Conservation (phyloP, 2,888 invertebrate species). For the Ferrisia virgata region DNA sequence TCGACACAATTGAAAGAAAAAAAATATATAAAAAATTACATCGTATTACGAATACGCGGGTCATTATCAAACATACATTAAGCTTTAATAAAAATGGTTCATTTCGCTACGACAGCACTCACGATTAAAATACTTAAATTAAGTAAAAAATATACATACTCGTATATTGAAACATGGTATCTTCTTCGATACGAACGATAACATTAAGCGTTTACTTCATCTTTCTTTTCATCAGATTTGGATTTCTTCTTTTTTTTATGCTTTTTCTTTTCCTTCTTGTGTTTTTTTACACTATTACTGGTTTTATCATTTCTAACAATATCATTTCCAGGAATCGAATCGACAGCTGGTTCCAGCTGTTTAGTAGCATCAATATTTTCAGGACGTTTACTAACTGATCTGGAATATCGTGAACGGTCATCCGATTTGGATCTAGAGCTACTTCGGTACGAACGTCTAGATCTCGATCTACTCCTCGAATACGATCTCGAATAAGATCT, state of each 20-base stretch:
- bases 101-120: neutral
- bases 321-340: neutral
- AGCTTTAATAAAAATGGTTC: neutral
- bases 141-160: neutral
- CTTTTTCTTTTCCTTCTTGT: constrained; percentile 16
- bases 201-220: neutral
- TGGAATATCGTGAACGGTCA: constrained; percentile 47
- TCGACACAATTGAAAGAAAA: neutral
- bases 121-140: neutral
- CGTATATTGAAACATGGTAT: neutral
- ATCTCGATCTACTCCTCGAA: constrained; percentile 51
- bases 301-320: neutral
- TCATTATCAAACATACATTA: neutral
- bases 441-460: constrained; percentile 53
- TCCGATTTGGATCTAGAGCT: constrained; percentile 45
- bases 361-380: neutral
- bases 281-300: neutral
- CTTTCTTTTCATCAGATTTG: neutral
- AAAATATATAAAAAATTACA: neutral
- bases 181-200: neutral
- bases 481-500: constrained; percentile 50
- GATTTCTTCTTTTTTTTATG: constrained; percentile 22
- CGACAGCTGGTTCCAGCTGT: neutral
- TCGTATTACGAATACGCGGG: neutral
- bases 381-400: constrained; percentile 51